Percentiles rank a stretch among this genome's conserved stretches.
Conservation (phyloP, 2,888 invertebrate genomes). For the Globia sparganii region DNA sequence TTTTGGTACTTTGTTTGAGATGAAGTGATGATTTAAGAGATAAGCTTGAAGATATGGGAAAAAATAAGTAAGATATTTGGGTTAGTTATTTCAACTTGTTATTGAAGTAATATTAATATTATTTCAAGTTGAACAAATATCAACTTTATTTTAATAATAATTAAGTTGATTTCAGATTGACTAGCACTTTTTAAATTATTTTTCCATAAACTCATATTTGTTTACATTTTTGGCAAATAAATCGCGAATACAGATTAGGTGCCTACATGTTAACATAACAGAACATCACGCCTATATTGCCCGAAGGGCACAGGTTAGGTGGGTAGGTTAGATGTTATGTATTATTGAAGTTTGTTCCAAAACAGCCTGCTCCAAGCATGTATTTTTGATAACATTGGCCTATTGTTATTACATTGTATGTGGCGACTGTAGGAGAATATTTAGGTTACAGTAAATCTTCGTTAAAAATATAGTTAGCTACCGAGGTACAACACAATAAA, state of each 20-base stretch:
- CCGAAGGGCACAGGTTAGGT: not conserved
- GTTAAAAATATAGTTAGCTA: not conserved
- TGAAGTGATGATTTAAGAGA: slow-evolving; percentile 1
- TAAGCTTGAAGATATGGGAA: not conserved
- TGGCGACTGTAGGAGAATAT: not conserved
- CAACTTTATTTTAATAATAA: too few relatives aligned
- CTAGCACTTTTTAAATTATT: too few relatives aligned
- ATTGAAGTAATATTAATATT: too few relatives aligned
- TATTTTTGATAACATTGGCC: not conserved
- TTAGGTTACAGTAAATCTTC: not conserved
- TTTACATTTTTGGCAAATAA: too few relatives aligned
- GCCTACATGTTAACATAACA: not conserved
- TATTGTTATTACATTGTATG: not conserved
- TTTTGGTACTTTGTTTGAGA: slow-evolving; percentile 16
- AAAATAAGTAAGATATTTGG: not conserved
- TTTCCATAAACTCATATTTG: too few relatives aligned
- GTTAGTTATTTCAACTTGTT: not conserved
- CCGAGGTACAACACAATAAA: not conserved
- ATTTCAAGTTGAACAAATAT: too few relatives aligned
- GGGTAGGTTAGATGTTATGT: too few relatives aligned
- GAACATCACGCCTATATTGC: not conserved
- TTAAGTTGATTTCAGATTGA: too few relatives aligned
- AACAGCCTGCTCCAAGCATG: not conserved
- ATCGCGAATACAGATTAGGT: too few relatives aligned
- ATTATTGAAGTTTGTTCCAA: not conserved